phyloP scores from a whole-genome alignment of 2,888 invertebrate genomes.

The Epinotia brunnichana region DNA sequence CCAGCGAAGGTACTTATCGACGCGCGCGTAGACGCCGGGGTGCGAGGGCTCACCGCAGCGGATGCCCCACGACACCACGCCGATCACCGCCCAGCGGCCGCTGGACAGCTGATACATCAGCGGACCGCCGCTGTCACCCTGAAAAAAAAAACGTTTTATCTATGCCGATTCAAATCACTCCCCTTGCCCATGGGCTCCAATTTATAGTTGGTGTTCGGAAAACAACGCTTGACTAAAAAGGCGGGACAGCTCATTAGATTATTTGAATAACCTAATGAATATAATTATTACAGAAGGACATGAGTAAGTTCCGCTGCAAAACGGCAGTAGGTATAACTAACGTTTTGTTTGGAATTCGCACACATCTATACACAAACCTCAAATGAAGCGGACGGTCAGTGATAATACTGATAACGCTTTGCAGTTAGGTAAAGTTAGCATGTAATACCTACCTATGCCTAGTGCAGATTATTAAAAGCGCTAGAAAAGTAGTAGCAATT shows the following conservation, averaged over 20 bases:
- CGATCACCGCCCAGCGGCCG: conserved; percentile 90
- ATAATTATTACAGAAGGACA: no score
- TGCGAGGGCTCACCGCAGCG: conserved; percentile 89
- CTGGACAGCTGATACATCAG: conserved; percentile 88
- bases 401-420: background rate
- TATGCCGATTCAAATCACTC: no score
- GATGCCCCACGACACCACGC: conserved; percentile 94
- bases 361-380: background rate
- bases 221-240: no score
- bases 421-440: background rate
- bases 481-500: no score
- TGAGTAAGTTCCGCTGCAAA: conserved; percentile 1
- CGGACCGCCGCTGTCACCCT: conserved; percentile 95
- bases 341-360: background rate
- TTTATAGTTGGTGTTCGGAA: no score
- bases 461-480: no score
- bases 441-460: no score
- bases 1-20: conserved; percentile 88
- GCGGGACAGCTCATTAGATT: no score
- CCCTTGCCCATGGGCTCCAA: no score
- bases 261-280: background rate
- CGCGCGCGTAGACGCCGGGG: conserved; percentile 92
- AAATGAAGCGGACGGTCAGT: background rate
- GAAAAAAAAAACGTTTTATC: conserved; percentile 46
- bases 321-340: background rate